Evolutionary conservation across 2,113 vertebrate genomes (phyloP).

Genomic region (Oreotragus oreotragus): DNA sequence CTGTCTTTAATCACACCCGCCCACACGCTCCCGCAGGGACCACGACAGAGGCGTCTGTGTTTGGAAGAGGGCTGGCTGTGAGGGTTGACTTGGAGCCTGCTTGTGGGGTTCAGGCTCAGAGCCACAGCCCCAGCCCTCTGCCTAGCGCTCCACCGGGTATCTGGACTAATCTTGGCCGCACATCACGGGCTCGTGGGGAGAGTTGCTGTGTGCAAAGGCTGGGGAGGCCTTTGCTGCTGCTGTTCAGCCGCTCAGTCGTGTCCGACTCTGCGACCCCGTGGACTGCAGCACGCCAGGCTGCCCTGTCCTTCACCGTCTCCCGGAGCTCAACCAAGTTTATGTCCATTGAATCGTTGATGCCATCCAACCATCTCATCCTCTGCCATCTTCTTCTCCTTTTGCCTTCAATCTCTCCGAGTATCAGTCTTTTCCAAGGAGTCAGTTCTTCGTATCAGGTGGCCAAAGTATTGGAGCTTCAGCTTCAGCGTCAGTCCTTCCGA

Average conservation of each 20-base stretch:
- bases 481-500: background rate
- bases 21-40: accelerated
- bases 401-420: background rate
- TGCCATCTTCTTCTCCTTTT: background rate
- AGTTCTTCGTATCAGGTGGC: background rate
- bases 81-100: background rate
- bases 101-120: background rate
- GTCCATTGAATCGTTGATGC: background rate
- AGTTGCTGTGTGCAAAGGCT: background rate
- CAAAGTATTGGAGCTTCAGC: background rate
- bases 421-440: background rate
- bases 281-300: background rate
- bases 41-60: background rate
- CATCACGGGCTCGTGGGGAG: background rate
- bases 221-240: background rate
- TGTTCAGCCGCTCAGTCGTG: accelerated
- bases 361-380: background rate
- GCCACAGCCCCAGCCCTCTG: accelerated
- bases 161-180: background rate
- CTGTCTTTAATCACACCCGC: background rate
- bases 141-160: background rate
- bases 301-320: background rate
- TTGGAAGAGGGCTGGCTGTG: background rate
- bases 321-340: background rate
- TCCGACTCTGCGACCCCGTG: background rate